These are phyloP conservation scores for Vireo altiloquus DNA, from an alignment of 2,113 vertebrate genomes.

Conservation along the genomic window DNA sequence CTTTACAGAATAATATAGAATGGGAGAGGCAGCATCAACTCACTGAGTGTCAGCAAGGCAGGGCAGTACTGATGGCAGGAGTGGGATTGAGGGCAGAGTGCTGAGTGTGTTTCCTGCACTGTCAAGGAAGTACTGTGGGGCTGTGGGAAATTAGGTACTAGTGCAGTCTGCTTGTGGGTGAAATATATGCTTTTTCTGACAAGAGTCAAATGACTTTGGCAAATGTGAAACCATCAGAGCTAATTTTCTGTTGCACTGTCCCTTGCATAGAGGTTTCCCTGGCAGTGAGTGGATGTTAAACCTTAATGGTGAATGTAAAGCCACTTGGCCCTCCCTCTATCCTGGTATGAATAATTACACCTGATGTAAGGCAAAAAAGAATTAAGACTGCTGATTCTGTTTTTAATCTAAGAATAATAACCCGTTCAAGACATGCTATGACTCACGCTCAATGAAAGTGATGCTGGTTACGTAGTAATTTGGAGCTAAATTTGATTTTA, in stretches of 20 bases:
- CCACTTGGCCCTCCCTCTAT: not conserved
- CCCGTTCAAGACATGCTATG: not conserved
- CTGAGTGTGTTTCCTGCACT: not conserved
- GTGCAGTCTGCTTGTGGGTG: not conserved
- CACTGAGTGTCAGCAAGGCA: not conserved
- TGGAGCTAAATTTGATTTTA: constrained; percentile 38
- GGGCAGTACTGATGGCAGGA: not conserved
- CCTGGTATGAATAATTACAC: not conserved
- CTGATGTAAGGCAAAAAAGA: not conserved
- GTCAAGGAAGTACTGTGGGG: not conserved
- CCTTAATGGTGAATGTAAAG: not conserved
- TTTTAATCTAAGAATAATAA: constrained; percentile 11
- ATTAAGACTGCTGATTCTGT: not conserved
- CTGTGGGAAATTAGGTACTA: not conserved
- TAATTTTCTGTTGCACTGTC: not conserved
- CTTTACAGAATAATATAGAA: not conserved
- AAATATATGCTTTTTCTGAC: not conserved
- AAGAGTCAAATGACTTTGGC: not conserved
- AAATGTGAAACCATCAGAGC: not conserved
- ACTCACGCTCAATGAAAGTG: not conserved
- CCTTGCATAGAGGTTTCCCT: not conserved
- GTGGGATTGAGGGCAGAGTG: not conserved
- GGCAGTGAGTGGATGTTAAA: not conserved
- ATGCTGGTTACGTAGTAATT: not conserved
- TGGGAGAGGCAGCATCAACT: not conserved